A percentile compares a stretch with the other conserved stretches of the same genome.
Evolutionary conservation across 92 coral and sea anemone species (phyloP).

Genomic region (Palythoa grandis): DNA sequence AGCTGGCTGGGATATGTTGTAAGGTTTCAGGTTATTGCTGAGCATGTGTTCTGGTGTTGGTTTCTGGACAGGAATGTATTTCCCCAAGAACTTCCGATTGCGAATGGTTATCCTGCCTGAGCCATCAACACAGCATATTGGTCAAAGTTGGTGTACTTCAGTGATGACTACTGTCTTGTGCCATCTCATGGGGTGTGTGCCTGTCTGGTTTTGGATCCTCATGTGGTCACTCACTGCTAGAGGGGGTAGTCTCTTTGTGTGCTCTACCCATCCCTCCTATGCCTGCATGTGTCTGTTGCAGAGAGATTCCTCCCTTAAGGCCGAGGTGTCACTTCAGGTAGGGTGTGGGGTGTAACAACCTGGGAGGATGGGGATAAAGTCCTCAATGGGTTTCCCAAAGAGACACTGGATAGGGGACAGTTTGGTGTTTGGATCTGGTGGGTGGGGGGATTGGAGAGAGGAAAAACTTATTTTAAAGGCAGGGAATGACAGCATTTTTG

Average conservation of each 20-base stretch:
- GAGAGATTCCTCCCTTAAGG: background rate
- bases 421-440: no score
- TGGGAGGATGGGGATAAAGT: no score
- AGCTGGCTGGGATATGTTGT: background rate
- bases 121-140: slow-evolving; percentile 58
- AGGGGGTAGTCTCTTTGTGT: slow-evolving; percentile 41
- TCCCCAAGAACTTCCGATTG: slow-evolving; percentile 38
- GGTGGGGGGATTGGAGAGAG: no score
- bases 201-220: slow-evolving; percentile 48
- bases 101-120: slow-evolving; percentile 45
- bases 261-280: background rate
- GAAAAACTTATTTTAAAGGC: no score
- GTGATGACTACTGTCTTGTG: slow-evolving; percentile 48
- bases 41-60: slow-evolving; percentile 28
- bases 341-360: no score
- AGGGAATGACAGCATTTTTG: no score
- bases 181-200: slow-evolving; percentile 48
- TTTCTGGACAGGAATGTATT: no score
- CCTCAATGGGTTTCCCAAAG: no score
- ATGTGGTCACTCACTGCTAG: slow-evolving; percentile 30
- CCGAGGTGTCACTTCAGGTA: slow-evolving; percentile 15
- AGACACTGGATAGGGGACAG: no score
- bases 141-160: slow-evolving; percentile 54
- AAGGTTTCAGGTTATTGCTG: slow-evolving; percentile 19
- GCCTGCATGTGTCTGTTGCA: slow-evolving; percentile 23